These are phyloP conservation scores for Pampusana beccarii DNA, from an alignment of 2,113 vertebrate genomes.

Conservation along the genomic window DNA sequence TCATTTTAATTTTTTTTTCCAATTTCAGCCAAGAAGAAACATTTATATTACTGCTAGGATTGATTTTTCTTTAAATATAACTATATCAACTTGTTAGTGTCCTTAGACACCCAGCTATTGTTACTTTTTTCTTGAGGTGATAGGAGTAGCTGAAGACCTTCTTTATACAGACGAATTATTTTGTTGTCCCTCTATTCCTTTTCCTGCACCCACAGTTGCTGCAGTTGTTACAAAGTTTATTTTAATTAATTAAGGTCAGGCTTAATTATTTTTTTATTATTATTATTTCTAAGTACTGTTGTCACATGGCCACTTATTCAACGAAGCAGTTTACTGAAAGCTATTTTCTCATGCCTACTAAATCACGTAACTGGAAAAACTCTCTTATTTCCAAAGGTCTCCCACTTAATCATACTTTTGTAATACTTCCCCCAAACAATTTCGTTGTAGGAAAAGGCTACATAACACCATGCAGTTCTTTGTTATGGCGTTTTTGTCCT, in stretches of 20 bases:
- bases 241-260: neutral
- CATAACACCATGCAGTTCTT: neutral
- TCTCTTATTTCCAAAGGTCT: neutral
- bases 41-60: neutral
- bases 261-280: neutral
- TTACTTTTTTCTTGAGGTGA: neutral
- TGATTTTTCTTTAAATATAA: slow-evolving; percentile 3
- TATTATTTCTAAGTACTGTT: neutral
- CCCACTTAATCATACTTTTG: neutral
- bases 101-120: neutral
- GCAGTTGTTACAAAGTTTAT: neutral
- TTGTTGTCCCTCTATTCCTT: neutral
- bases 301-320: neutral
- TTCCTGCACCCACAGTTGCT: neutral
- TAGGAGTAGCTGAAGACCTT: neutral
- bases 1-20: neutral
- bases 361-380: neutral
- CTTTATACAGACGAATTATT: neutral
- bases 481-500: neutral
- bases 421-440: neutral
- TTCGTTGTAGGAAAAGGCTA: neutral
- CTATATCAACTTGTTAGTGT: neutral
- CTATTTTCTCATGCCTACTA: neutral
- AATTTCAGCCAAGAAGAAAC: neutral
- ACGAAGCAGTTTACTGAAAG: neutral